Conservation (phyloP, 1,140 invertebrate genomes). For the Drosophila ercepeae region DNA sequence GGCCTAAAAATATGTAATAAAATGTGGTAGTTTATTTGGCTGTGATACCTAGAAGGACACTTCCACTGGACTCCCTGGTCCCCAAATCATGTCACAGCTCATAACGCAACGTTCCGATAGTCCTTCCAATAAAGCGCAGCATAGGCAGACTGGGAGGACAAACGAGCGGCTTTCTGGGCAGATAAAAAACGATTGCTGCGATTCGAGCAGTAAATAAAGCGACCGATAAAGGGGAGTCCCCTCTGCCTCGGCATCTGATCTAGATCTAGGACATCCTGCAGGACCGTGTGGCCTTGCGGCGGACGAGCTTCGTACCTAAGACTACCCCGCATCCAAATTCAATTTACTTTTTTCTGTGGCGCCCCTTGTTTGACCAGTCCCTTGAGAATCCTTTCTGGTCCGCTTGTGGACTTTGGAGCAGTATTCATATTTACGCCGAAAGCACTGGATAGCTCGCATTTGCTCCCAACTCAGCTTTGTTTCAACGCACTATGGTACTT, state of each 20-base stretch:
- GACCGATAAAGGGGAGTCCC: constrained; percentile 1
- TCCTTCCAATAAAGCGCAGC: constrained; percentile 46
- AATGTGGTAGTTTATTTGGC: background rate
- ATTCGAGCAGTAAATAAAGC: constrained; percentile 35
- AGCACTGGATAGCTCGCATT: constrained; percentile 54
- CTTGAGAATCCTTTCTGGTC: constrained; percentile 2
- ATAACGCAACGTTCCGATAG: constrained; percentile 46
- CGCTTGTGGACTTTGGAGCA: constrained; percentile 58
- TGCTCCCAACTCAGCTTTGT: constrained; percentile 51
- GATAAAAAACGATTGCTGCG: constrained; percentile 58
- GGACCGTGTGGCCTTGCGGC: background rate
- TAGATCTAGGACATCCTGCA: constrained; percentile 3
- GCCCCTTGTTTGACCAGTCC: constrained; percentile 24
- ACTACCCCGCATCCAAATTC: constrained; percentile 53
- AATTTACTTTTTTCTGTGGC: constrained; percentile 42
- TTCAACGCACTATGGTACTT: background rate
- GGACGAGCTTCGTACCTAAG: constrained; percentile 8
- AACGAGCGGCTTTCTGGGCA: constrained; percentile 19
- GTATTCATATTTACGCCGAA: constrained; percentile 56
- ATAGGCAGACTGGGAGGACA: constrained; percentile 16
- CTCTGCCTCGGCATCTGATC: constrained; percentile 12
- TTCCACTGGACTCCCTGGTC: background rate
- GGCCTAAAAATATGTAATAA: background rate
- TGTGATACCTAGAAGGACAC: background rate
- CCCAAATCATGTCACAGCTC: constrained; percentile 36